Conservation (phyloP, 2,797 vertebrate species). For the Poecilia velifera region DNA sequence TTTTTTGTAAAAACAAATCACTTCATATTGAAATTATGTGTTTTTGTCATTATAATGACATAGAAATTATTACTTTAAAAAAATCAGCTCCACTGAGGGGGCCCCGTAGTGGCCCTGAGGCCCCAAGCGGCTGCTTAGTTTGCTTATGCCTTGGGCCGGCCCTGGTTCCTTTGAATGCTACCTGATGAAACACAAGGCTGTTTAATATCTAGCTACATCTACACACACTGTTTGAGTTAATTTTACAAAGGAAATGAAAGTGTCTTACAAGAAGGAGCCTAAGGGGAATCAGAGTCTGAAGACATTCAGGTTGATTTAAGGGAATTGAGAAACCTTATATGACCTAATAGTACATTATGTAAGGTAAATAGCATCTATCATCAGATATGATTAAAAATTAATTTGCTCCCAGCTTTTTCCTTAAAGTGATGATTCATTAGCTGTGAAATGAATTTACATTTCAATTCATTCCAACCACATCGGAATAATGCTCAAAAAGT, state of each 20-base stretch:
- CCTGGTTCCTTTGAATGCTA: background rate
- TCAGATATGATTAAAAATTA: background rate
- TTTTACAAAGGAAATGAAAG: conserved; percentile 9
- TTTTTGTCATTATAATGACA: no score
- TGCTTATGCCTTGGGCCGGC: no score
- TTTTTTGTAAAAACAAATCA: no score
- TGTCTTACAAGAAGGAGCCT: background rate
- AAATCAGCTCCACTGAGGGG: no score
- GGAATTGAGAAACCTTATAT: conserved; percentile 20
- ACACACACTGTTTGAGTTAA: background rate
- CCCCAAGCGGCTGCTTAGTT: no score
- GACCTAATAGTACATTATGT: background rate
- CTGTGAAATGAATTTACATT: background rate
- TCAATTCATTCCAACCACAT: background rate
- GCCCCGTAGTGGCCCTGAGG: no score
- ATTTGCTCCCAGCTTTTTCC: conserved; percentile 10
- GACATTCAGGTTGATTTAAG: background rate
- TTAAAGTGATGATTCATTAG: background rate
- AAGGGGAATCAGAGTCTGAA: background rate
- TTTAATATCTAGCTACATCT: conserved; percentile 4
- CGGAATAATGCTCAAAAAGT: background rate
- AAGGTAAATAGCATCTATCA: background rate
- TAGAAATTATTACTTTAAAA: no score
- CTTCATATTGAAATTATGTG: no score
- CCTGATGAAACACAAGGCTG: background rate